phyloP scores from a whole-genome alignment of 2,797 vertebrate species.

The Amphiprion clarkii region DNA sequence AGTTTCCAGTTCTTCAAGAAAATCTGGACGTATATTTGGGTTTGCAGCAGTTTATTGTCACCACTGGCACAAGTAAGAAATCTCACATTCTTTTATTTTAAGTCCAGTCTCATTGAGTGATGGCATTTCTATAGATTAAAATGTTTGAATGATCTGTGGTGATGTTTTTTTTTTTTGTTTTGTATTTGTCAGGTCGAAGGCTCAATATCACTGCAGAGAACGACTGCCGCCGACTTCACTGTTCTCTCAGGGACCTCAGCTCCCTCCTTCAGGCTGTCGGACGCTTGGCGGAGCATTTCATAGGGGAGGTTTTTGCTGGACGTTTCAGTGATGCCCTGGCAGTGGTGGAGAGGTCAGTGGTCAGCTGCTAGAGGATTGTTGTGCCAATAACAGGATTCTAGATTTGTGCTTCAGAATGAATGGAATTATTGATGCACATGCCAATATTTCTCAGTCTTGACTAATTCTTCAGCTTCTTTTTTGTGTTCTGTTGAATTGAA shows the following conservation, averaged over 20 bases:
- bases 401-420: no score
- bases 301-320: conserved; percentile 91
- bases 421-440: no score
- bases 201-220: conserved; percentile 97
- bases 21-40: conserved; percentile 97
- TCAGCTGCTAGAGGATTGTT: neutral
- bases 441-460: no score
- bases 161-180: neutral
- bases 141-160: neutral
- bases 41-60: conserved; percentile 94
- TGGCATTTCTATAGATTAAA: neutral
- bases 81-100: neutral
- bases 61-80: conserved; percentile 87
- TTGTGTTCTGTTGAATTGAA: neutral
- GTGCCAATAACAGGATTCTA: no score
- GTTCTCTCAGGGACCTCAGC: conserved; percentile 95
- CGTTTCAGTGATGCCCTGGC: conserved; percentile 94
- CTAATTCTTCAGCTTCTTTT: neutral
- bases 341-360: conserved; percentile 93
- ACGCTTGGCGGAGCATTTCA: conserved; percentile 95
- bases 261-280: conserved; percentile 96
- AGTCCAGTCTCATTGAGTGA: no score
- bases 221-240: conserved; percentile 95
- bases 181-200: conserved; percentile 87
- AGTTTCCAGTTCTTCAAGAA: conserved; percentile 97